Conservation (phyloP, 2,113 vertebrate species). For the Syngnathoides biaculeatus region DNA sequence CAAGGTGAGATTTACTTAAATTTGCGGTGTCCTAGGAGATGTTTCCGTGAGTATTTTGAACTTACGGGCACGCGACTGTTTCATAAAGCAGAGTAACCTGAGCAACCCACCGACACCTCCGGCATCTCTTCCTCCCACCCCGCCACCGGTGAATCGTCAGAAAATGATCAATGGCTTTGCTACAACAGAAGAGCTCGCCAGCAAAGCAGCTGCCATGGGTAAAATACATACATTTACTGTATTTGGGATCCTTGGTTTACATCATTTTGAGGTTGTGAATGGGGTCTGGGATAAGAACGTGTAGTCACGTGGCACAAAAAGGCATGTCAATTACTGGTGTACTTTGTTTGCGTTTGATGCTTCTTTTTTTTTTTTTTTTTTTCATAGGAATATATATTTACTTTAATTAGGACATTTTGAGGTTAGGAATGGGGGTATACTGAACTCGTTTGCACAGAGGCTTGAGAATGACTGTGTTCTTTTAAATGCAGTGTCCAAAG, state of each 20-base stretch:
- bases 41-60: neutral
- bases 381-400: neutral
- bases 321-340: neutral
- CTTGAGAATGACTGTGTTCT: neutral
- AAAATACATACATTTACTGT: constrained; percentile 19
- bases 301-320: no score
- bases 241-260: neutral
- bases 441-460: no score
- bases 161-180: constrained; percentile 97
- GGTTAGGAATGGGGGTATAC: no score
- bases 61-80: constrained; percentile 32
- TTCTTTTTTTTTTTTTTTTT: neutral
- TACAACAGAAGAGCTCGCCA: constrained; percentile 91
- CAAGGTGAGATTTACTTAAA: constrained; percentile 66
- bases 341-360: neutral
- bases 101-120: constrained; percentile 98
- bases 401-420: neutral
- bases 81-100: constrained; percentile 91
- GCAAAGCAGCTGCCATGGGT: constrained; percentile 85
- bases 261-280: neutral
- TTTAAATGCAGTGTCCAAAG: constrained; percentile 80
- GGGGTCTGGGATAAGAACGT: neutral
- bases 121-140: constrained; percentile 95
- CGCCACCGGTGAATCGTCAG: constrained; percentile 90
- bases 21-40: neutral